Evolutionary conservation across 2,888 invertebrate species (phyloP).

Genomic region (Acrobasis repandana): DNA sequence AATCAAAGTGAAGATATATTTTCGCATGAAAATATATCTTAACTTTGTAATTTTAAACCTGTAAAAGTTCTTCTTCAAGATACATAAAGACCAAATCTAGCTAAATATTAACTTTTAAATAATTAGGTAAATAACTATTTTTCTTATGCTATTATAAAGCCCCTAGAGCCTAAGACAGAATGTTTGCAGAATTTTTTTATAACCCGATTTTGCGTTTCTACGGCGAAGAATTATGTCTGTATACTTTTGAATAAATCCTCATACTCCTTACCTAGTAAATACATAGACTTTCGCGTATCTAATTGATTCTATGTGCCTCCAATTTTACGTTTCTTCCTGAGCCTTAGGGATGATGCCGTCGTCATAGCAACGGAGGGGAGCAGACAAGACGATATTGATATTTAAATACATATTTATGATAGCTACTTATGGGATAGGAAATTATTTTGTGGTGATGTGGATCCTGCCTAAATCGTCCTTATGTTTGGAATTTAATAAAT

Average conservation of each 20-base stretch:
- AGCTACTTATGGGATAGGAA: constrained; percentile 35
- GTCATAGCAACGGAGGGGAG: constrained; percentile 60
- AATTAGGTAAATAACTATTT: no score
- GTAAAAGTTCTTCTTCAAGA: no score
- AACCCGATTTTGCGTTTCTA: neutral
- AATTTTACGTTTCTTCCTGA: constrained; percentile 36
- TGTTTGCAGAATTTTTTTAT: no score
- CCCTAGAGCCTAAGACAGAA: no score
- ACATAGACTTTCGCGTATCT: constrained; percentile 20
- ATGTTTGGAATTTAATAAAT: constrained; percentile 13
- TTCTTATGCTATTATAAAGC: no score
- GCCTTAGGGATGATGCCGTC: constrained; percentile 46
- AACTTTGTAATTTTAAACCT: no score
- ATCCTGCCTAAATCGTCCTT: constrained; percentile 10
- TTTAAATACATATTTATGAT: constrained; percentile 50
- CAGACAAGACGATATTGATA: constrained; percentile 47
- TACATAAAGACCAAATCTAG: no score
- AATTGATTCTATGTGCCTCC: constrained; percentile 24
- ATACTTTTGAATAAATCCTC: neutral
- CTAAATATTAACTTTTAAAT: no score
- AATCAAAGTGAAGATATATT: no score
- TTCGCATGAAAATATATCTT: no score
- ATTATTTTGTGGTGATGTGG: constrained; percentile 36
- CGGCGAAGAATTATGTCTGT: neutral
- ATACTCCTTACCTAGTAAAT: neutral